Conservation (phyloP, 2,888 invertebrate genomes). For the Hyles lineata region DNA sequence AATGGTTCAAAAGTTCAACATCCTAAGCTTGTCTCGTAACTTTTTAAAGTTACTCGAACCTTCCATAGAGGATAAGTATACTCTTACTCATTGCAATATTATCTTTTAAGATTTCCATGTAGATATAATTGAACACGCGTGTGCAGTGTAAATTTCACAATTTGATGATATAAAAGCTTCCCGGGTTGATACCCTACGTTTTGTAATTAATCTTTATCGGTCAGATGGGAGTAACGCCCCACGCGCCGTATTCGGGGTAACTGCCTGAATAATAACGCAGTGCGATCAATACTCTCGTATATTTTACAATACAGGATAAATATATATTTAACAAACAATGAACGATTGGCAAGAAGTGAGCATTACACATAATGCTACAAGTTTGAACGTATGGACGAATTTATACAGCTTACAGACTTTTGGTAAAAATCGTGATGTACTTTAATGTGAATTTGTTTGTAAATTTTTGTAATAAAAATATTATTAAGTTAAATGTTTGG, state of each 20-base stretch:
- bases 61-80: background rate
- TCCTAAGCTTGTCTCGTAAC: no score
- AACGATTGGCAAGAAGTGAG: no score
- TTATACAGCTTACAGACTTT: no score
- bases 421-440: background rate
- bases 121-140: background rate
- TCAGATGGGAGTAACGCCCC: slow-evolving; percentile 19
- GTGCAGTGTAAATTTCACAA: background rate
- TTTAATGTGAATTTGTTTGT: background rate
- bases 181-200: slow-evolving; percentile 16
- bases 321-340: background rate
- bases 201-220: slow-evolving; percentile 23
- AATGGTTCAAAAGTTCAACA: no score
- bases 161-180: background rate
- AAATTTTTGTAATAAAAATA: background rate
- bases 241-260: slow-evolving; percentile 2
- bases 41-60: no score
- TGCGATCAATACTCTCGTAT: background rate
- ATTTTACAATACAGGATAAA: background rate
- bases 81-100: background rate
- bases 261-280: background rate
- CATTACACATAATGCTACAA: no score
- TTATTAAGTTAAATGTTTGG: no score
- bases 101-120: background rate
- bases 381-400: no score